Conservation (phyloP, 1,140 invertebrate species). For the Aphis gossypii region DNA sequence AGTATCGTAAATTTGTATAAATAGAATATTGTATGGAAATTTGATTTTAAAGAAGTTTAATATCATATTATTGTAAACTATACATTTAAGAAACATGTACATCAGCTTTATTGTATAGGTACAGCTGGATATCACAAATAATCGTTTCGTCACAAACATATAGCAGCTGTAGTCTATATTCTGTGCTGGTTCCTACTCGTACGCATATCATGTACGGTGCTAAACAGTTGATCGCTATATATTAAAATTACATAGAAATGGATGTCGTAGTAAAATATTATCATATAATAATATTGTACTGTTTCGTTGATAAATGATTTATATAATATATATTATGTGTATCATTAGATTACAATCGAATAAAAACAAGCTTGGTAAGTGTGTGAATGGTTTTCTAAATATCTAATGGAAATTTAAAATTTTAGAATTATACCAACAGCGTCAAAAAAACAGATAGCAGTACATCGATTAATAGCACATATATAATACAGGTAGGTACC, state of each 20-base stretch:
- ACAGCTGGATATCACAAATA: neutral
- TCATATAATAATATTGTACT: neutral
- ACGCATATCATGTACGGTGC: no score
- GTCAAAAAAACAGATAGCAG: neutral
- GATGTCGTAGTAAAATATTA: neutral
- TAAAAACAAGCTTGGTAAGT: neutral
- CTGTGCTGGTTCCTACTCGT: neutral
- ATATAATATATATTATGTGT: neutral
- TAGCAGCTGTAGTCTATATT: neutral
- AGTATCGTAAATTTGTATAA: neutral
- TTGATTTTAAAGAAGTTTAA: neutral
- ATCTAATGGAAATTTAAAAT: neutral
- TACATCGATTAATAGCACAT: neutral
- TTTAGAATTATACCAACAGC: neutral
- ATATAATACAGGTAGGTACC: neutral
- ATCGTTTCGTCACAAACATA: neutral
- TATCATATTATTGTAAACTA: constrained; percentile 2
- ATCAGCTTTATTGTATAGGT: neutral
- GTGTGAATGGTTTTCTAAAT: neutral
- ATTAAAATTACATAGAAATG: neutral
- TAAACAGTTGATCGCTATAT: neutral
- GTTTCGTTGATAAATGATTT: neutral
- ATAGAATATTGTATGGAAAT: neutral
- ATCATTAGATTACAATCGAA: neutral
- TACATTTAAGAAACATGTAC: neutral